Percentiles rank a stretch among this genome's conserved stretches.
phyloP scores from a whole-genome alignment of 2,113 vertebrate genomes.

The rat (Rattus norvegicus) region DNA sequence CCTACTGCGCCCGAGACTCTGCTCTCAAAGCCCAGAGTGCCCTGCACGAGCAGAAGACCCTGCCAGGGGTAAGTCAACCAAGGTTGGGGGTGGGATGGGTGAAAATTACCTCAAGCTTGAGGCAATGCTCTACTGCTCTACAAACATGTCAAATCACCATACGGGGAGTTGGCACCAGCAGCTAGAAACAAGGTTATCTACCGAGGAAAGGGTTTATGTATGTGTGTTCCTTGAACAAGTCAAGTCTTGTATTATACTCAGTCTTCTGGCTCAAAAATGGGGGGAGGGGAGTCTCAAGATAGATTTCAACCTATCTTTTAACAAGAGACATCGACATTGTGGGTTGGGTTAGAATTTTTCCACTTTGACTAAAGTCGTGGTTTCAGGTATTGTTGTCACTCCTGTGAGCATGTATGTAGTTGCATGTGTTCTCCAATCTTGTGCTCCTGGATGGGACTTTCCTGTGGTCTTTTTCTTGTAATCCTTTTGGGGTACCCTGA shows the following conservation, averaged over 20 bases:
- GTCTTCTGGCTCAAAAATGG: conserved; percentile 7
- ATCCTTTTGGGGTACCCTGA: background rate
- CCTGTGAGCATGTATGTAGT: background rate
- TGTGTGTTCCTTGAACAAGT: background rate
- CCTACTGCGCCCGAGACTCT: conserved; percentile 95
- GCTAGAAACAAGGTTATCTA: background rate
- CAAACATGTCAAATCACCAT: conserved; percentile 28
- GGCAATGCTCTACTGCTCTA: background rate
- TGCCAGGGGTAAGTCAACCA: conserved; percentile 92
- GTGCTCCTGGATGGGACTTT: background rate
- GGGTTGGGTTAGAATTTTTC: background rate
- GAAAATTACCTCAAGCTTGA: conserved; percentile 23
- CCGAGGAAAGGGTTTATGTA: background rate
- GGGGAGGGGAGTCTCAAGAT: background rate
- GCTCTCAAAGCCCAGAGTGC: conserved; percentile 95
- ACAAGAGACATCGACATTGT: background rate
- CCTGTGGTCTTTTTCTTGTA: conserved; percentile 32
- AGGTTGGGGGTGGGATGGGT: background rate
- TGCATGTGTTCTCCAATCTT: background rate
- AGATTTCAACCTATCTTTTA: conserved; percentile 6
- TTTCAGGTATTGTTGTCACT: conserved; percentile 13
- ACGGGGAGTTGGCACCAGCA: background rate
- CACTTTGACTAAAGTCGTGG: conserved; percentile 35
- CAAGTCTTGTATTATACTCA: background rate
- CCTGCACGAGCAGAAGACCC: conserved; percentile 94